A percentile compares a stretch with the other conserved stretches of the same genome.
phyloP scores from a whole-genome alignment of 2,888 invertebrate species.

The Pseudeuparius sepicola region DNA sequence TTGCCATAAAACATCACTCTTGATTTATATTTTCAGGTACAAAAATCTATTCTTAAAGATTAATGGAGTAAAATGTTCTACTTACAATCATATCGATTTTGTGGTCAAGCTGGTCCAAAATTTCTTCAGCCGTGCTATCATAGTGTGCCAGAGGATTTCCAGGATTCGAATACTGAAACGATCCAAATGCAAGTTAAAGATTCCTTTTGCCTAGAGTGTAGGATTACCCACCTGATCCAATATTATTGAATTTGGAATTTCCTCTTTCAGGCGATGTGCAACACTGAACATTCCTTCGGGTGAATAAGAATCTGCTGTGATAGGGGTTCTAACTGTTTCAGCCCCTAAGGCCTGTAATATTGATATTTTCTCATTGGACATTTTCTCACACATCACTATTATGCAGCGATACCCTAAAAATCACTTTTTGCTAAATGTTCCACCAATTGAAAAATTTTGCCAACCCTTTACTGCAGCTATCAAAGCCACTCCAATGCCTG shows the following conservation, averaged over 20 bases:
- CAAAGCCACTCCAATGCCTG: conserved; percentile 89
- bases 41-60: conserved; percentile 1
- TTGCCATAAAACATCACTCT: too few relatives aligned
- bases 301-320: conserved; percentile 76
- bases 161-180: conserved; percentile 34
- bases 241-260: conserved; percentile 85
- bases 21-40: too few relatives aligned
- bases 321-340: conserved; percentile 91
- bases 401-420: conserved; percentile 77
- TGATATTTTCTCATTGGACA: conserved; percentile 96
- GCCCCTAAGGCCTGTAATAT: conserved; percentile 83
- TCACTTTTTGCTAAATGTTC: too few relatives aligned
- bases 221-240: conserved; percentile 80
- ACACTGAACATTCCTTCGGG: conserved; percentile 85
- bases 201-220: too few relatives aligned
- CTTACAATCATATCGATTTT: conserved; percentile 75
- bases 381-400: conserved; percentile 97
- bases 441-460: conserved; percentile 6
- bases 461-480: conserved; percentile 79
- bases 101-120: conserved; percentile 70
- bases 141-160: conserved; percentile 96
- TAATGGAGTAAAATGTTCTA: conserved; percentile 9
- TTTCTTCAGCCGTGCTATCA: conserved; percentile 89
- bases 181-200: too few relatives aligned
- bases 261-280: conserved; percentile 65